A percentile compares a stretch with the other conserved stretches of the same genome.
phyloP scores from a whole-genome alignment of 2,797 vertebrate genomes.

The Stomatorhinus walkeri region DNA sequence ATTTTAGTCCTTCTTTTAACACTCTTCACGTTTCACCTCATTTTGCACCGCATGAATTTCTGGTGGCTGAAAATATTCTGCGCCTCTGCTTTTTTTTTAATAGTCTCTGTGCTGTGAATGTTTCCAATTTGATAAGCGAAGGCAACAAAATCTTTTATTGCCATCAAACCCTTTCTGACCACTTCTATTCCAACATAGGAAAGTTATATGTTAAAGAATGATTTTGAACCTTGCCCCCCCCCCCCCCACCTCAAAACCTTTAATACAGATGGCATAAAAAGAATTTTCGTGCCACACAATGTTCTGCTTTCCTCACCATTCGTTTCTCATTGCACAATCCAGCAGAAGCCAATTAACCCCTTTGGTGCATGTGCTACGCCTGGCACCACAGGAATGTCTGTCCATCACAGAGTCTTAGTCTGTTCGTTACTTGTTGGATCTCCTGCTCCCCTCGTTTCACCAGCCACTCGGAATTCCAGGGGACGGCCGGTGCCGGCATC shows the following conservation, averaged over 20 bases:
- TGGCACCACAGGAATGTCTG: neutral
- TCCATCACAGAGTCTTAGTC: slow-evolving; percentile 5
- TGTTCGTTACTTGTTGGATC: neutral
- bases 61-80: slow-evolving; percentile 63
- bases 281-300: slow-evolving; percentile 76
- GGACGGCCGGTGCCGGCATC: neutral
- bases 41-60: slow-evolving; percentile 86
- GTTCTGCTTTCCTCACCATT: slow-evolving; percentile 49
- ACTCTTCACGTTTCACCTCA: slow-evolving; percentile 75
- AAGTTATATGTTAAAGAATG: slow-evolving; percentile 65
- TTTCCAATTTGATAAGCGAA: slow-evolving; percentile 60
- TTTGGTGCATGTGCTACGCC: neutral
- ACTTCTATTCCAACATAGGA: slow-evolving; percentile 38
- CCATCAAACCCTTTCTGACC: slow-evolving; percentile 55
- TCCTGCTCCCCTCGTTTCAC: neutral
- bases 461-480: neutral
- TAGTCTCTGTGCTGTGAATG: slow-evolving; percentile 45
- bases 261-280: slow-evolving; percentile 77
- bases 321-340: slow-evolving; percentile 47
- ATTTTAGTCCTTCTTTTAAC: slow-evolving; percentile 36
- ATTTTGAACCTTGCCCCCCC: slow-evolving; percentile 27
- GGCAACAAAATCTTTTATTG: slow-evolving; percentile 88
- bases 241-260: slow-evolving; percentile 13
- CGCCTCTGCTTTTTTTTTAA: slow-evolving; percentile 38
- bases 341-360: slow-evolving; percentile 21